Conservation (phyloP, 2,113 vertebrate genomes). For the Condylura cristata region DNA sequence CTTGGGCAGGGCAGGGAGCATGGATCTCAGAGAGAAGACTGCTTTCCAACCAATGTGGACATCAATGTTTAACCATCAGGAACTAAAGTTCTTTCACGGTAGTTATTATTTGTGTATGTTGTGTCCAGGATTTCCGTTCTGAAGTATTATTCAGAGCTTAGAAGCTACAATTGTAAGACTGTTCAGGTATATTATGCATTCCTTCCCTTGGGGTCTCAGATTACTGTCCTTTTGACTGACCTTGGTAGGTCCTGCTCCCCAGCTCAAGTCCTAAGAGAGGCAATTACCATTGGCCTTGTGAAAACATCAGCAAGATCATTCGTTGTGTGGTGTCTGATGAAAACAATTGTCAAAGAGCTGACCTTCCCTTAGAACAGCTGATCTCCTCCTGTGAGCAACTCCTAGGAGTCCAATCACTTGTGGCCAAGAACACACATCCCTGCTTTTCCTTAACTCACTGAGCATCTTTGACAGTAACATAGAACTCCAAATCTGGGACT, state of each 20-base stretch:
- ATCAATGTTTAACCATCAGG: background rate
- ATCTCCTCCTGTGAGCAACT: background rate
- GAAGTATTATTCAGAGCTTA: background rate
- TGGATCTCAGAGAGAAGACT: background rate
- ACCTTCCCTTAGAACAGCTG: background rate
- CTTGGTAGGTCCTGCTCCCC: background rate
- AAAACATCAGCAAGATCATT: background rate
- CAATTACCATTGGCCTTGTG: background rate
- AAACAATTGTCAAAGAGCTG: background rate
- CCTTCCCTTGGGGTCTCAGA: background rate
- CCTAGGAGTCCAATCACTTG: background rate
- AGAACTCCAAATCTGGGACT: background rate
- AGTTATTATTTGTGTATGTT: background rate
- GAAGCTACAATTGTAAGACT: background rate
- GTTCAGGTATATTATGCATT: background rate
- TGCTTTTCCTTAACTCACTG: background rate
- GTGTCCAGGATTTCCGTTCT: background rate
- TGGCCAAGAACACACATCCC: accelerated
- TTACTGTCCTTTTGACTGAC: background rate
- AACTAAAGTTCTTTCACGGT: background rate
- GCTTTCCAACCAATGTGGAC: background rate
- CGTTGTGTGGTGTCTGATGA: background rate
- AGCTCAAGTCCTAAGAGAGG: background rate
- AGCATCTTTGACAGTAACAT: too few relatives aligned
- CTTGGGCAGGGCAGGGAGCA: background rate